These are phyloP conservation scores for Campaea margaritaria DNA, from an alignment of 2,888 invertebrate genomes.

Conservation along the genomic window DNA sequence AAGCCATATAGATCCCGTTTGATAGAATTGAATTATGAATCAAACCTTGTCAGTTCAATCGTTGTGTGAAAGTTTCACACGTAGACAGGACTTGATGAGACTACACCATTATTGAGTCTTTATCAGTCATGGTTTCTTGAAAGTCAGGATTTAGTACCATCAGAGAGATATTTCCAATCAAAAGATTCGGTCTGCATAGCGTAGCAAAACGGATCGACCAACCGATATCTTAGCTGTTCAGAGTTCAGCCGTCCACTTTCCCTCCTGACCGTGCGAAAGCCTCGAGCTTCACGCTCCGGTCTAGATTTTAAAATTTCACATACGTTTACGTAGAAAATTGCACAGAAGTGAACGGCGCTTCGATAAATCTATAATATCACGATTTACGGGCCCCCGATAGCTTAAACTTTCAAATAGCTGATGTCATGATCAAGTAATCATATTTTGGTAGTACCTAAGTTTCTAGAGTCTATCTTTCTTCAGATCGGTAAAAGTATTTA, in stretches of 20 bases:
- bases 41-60: no score
- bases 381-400: constrained; percentile 11
- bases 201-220: no score
- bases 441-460: neutral
- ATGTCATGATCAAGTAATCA: constrained; percentile 1
- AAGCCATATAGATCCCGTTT: neutral
- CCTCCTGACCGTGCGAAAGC: constrained; percentile 47
- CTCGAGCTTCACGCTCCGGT: constrained; percentile 45
- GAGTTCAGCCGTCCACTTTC: constrained; percentile 44
- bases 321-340: constrained; percentile 37
- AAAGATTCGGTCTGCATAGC: no score
- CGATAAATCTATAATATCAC: constrained; percentile 16
- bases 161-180: neutral
- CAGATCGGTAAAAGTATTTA: neutral
- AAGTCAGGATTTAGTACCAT: neutral
- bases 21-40: no score
- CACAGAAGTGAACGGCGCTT: constrained; percentile 34
- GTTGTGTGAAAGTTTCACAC: no score
- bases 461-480: neutral
- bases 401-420: constrained; percentile 13
- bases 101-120: no score
- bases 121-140: no score
- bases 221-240: neutral
- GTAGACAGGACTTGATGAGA: no score
- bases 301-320: constrained; percentile 53